Percentiles rank a stretch among this genome's conserved stretches.
Conservation (phyloP, 2,797 vertebrate species). For the Hoplostethus atlanticus region DNA sequence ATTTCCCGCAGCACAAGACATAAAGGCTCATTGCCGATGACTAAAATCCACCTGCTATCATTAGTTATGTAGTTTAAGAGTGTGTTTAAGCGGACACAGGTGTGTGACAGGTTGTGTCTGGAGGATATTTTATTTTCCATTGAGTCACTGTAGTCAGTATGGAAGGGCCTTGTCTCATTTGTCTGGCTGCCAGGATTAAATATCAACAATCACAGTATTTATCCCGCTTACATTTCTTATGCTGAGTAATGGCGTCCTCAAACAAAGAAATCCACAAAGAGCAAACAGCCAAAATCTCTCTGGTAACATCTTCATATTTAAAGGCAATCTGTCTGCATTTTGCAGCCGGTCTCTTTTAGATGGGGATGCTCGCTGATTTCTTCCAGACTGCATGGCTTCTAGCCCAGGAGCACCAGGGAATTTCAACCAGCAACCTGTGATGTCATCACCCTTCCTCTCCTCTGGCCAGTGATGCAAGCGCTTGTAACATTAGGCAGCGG, state of each 20-base stretch:
- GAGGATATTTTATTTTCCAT: no score
- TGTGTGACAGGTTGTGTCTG: no score
- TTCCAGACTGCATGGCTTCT: not conserved
- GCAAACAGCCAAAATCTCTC: not conserved
- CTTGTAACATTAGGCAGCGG: constrained; percentile 33
- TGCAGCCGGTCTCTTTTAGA: constrained; percentile 5
- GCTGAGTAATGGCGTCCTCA: not conserved
- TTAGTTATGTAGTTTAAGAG: no score
- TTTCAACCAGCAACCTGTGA: constrained; percentile 34
- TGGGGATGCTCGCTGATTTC: not conserved
- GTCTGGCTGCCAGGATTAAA: no score
- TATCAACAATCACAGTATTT: no score
- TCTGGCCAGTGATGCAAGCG: constrained; percentile 58
- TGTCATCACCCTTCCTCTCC: constrained; percentile 34
- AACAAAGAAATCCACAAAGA: not conserved
- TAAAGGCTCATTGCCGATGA: no score
- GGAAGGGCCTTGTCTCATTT: no score
- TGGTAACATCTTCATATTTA: not conserved
- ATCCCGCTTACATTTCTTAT: not conserved
- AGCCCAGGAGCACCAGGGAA: not conserved
- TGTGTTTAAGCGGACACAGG: no score
- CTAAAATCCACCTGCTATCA: no score
- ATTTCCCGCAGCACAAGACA: no score
- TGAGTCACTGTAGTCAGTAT: no score
- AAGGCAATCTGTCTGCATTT: not conserved